phyloP scores from a whole-genome alignment of 2,888 invertebrate genomes.

The Ophraella communa region DNA sequence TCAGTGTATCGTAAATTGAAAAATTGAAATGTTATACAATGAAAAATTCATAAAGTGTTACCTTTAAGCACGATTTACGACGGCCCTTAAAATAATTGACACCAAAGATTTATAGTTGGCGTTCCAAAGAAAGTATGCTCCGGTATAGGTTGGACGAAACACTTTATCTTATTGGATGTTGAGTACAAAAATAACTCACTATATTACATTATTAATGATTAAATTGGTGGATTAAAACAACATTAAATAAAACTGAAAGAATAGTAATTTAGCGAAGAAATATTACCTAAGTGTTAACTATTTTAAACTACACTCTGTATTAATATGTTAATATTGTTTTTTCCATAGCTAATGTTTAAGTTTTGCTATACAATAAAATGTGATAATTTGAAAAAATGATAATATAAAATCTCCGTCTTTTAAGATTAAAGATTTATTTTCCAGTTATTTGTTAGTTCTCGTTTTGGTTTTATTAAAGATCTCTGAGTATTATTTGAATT shows the following conservation, averaged over 20 bases:
- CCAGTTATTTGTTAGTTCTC: background rate
- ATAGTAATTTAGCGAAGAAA: too few species aligned
- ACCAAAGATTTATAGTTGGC: constrained; percentile 46
- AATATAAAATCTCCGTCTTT: background rate
- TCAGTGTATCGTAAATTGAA: constrained; percentile 49
- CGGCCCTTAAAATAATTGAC: constrained; percentile 55
- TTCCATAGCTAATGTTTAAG: too few species aligned
- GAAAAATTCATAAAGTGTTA: constrained; percentile 58
- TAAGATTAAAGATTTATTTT: background rate
- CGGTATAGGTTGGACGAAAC: background rate
- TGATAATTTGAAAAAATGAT: background rate
- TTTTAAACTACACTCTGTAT: too few species aligned
- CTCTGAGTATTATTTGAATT: background rate
- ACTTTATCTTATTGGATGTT: background rate
- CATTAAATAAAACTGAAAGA: too few species aligned
- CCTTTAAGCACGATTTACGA: constrained; percentile 54
- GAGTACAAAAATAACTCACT: background rate
- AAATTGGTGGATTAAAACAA: too few species aligned
- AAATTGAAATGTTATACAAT: constrained; percentile 50
- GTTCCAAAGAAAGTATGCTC: background rate
- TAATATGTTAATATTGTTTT: too few species aligned
- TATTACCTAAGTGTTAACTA: too few species aligned
- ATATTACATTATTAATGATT: too few species aligned
- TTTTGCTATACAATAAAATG: too few species aligned
- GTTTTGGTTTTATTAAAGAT: background rate